Evolutionary conservation across 2,888 invertebrate genomes (phyloP).

Genomic region (Catonia carolina): DNA sequence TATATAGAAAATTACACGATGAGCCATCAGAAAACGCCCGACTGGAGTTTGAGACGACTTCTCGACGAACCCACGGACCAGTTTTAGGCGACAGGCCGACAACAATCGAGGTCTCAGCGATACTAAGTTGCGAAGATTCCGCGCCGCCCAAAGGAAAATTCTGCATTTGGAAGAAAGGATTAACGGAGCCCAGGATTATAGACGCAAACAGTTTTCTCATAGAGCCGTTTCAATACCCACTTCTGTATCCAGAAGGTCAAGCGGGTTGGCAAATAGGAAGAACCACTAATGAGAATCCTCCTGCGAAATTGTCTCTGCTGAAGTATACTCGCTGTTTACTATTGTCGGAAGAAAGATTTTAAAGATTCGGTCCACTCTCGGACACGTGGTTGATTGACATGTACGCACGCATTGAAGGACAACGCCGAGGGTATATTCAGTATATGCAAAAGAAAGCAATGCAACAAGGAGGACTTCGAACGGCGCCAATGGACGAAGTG

Average conservation of each 20-base stretch:
- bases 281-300: neutral
- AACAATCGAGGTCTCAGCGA: constrained; percentile 22
- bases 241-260: constrained; percentile 20
- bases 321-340: too few relatives aligned
- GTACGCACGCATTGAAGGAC: constrained; percentile 19
- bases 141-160: neutral
- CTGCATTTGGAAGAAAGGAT: constrained; percentile 11
- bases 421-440: constrained; percentile 12
- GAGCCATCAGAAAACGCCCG: too few relatives aligned
- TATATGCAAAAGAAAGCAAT: neutral
- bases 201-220: too few relatives aligned
- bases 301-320: constrained; percentile 4
- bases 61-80: constrained; percentile 18
- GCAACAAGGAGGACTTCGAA: neutral
- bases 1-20: too few relatives aligned
- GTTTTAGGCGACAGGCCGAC: constrained; percentile 18
- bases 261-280: constrained; percentile 14
- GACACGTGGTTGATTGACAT: constrained; percentile 20
- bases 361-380: constrained; percentile 19
- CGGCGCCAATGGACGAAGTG: constrained; percentile 17
- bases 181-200: too few relatives aligned
- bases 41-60: too few relatives aligned
- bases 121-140: constrained; percentile 11
- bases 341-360: constrained; percentile 16
- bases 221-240: too few relatives aligned